These are phyloP conservation scores for Gallirallus australis DNA, from an alignment of 2,797 vertebrate genomes.

Conservation along the genomic window DNA sequence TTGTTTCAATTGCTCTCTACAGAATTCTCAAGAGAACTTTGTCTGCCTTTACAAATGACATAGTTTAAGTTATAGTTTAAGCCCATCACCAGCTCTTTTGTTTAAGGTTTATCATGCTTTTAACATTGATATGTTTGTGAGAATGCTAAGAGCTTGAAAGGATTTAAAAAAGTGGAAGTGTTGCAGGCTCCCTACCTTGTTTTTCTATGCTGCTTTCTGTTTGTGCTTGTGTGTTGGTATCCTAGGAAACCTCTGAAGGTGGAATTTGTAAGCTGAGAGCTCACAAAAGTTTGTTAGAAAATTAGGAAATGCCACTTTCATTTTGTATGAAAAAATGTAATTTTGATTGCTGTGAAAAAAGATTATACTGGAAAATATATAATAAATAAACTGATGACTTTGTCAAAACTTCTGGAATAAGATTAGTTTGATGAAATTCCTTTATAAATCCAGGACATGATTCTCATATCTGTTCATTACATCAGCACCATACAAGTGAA, in stretches of 20 bases:
- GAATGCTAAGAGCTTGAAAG: neutral
- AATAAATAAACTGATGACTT: neutral
- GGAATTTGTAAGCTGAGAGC: neutral
- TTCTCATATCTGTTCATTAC: neutral
- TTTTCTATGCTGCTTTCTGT: constrained; percentile 8
- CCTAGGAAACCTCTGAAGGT: constrained; percentile 38
- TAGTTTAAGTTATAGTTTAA: neutral
- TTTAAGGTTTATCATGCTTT: neutral
- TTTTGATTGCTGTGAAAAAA: neutral
- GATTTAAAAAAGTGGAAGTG: neutral
- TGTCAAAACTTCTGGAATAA: neutral
- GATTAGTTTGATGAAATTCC: neutral
- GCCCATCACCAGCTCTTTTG: neutral
- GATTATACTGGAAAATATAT: neutral
- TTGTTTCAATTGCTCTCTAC: neutral
- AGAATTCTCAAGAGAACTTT: neutral
- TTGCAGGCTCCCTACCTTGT: neutral
- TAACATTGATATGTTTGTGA: neutral
- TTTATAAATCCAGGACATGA: neutral
- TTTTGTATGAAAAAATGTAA: neutral
- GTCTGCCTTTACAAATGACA: neutral
- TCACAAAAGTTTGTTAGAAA: constrained; percentile 3
- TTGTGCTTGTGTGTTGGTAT: constrained; percentile 26
- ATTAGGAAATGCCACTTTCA: neutral
- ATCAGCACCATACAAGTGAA: neutral